Evolutionary conservation across 2,797 vertebrate species (phyloP), one percentile per base, ranked within the genome.

Genomic region (Caiman crocodilus): DNA sequence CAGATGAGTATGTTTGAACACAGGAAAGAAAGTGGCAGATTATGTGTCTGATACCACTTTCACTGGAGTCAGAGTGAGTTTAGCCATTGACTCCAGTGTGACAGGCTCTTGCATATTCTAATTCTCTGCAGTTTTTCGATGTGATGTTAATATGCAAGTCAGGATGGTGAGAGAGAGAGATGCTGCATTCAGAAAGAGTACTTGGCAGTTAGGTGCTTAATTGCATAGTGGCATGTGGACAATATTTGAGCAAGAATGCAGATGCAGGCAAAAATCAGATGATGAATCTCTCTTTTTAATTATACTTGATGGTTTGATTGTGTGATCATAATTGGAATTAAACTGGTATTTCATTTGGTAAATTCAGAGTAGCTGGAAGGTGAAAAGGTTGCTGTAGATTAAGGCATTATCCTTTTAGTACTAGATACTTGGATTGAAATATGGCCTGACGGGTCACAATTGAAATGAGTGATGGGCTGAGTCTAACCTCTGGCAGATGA

Each of bases 141-240:
- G 77, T 69, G 79, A 93, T 85, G 96, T 98, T 98, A 97, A 95
- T 89, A 98, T 97, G 96, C 96, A 92, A 95, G 96, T 97, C 96
- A 98, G 95, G 96, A 85, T 91, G 76, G 26, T 25, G 93, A 94
- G 85, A 89, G 65, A 89, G 65, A 84, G 71, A 93, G 80, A 92
- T 56, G 61, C 87, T 94, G 93, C 94, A 84, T 90, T 97, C 88
- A 95, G 85, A 97, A 94, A 97, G 76, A 91, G 91, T 95, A 89
- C 94, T 95, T 96, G 96, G 92, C 88, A 90, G 93, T 96, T 97
- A 93, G 69, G 69, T 42, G 14, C 94, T 93, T 97, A 97, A 97
- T 97, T 98, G 95, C 69, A 86, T 11, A 86, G 92, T 17, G 67
- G 90, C 94, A 93, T 92, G 90, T 87, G 95, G 88, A 85, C 87